Base-by-base conservation (phyloP, 2,113 vertebrate species). In the Podarcis muralis region DNA sequence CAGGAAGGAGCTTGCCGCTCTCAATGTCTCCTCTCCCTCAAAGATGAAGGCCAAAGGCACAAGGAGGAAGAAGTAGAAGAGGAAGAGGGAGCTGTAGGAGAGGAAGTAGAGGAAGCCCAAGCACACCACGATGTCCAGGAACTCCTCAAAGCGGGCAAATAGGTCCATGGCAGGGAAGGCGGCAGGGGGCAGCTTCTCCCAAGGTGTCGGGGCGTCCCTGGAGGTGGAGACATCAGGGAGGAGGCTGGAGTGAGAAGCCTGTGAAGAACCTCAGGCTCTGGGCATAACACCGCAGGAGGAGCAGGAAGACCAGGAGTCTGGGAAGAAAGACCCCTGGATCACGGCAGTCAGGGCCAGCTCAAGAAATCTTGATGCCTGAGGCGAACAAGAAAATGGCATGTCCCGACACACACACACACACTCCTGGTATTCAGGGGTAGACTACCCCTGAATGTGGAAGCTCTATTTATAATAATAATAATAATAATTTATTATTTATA, bases 1-100 rank as follows among this genome's bases (percentile, higher is more conserved):
- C 0, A 0, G 6, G 40, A 43, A 18, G 15, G 40, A 4, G 6
- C 25, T 3, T 43, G 62, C 15, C 1, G 0, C 11, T n/a, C 25
- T 0, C 0, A 16, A 1, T 0, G 15, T 5, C 12, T 48, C 12
- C 27, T 53, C 71, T 16, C 83, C 87, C 20, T 81, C 30, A 1
- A 81, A 89, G 74, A 89, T n/a, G 68, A 88, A 69, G 32, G 40
- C 57, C 22, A 91, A 7, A 59, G 66, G 78, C 30, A 83, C 8
- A 20, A 89, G 83, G 30, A 88, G 79, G 62, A 62, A 40, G 48
- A 87, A 15, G 85, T 62, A 89, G 30, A 43, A 25, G 23, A 90
- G 81, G 86, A 69, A 30, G 43, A 81, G 1, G 11, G 30, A 23
- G 18, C 27, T 84, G 8, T 62, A 76, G 32, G 32, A 75, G 35